Evolutionary conservation across 1,140 invertebrate species (phyloP), one percentile per base, ranked within the genome.

Genomic region (Acromyrmex heyeri): DNA sequence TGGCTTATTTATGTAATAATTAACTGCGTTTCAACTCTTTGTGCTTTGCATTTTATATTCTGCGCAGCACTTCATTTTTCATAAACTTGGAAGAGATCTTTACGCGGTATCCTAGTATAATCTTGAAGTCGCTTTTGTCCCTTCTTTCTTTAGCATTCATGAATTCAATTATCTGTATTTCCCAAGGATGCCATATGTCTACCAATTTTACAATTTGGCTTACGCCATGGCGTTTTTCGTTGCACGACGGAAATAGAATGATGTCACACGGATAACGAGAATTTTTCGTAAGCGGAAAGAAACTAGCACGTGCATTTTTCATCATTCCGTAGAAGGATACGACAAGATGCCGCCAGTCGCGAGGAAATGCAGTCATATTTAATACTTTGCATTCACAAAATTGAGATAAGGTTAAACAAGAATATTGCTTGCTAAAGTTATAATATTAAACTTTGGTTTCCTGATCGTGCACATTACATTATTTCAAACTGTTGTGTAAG

Each of bases 161-260:
- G 79, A 88, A 88, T 88, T 83, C 86, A 88, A 88, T 88, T 88
- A 85, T 69, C 3, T 12, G 57, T 82, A 69, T 75, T 85, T 76
- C 75, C 72, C 53, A 69, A 67, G 79, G 55, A 83, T 83, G 38
- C 69, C 57, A 38, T 83, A 83, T 83, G 55, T 83, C 53, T 83
- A 75, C 61, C 62, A 69, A 30, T 75, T 82, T 83, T 75, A 83
- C 34, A 83, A 83, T 83, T 83, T 83, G 79, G 69, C 34, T 83
- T 83, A 75, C 38, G 24, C 14, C 27, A 18, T 16, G 44, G 38
- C 38, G 44, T 62, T 75, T 44, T 83, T 73, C 55, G 57, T 83
- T 73, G 18, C 38, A 27, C 69, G 55, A 70, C 55, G 72, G 67
- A 82, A 73, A 82, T 73, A 69, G 79, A 48, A 61, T 55, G 79